Evolutionary conservation across 2,113 vertebrate genomes (phyloP), one percentile per base, ranked within the genome.

Genomic region (Nycticebus coucang): DNA sequence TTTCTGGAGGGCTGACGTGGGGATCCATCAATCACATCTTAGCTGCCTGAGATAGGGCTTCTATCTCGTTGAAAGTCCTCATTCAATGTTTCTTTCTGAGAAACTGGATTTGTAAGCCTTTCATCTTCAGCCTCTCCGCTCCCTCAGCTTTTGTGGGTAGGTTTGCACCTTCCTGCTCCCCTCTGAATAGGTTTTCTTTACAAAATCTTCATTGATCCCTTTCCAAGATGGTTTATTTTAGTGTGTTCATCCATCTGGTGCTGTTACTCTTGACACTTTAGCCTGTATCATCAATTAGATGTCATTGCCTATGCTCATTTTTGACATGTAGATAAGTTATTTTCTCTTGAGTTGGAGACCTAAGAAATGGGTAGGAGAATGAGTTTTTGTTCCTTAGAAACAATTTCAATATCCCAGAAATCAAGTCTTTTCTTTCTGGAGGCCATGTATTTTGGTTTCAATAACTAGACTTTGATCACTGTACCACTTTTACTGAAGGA

Each of bases 241-340:
- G 28, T 45, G 64, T 24, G 37, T 82, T 96, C 37, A 82, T 74
- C 33, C 68, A 4, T 88, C 35, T 95, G 50, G 0, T 88, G 81
- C 95, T 12, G 78, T 88, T 77, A 86, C 9, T 81, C 66, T 95
- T 60, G 17, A 83, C 18, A 59, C 18, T 96, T 94, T 68, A 82
- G 59, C 6, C 57, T 87, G 33, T 72, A 87, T 95, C 41, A 83
- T 69, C 35, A 60, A 14, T 93, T 85, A 57, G 30, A 66, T 92
- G 50, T 18, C 83, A 35, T 86, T 82, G 35, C 30, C 35, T 17
- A 55, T 7, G 59, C 14, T 59, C 2, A 30, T 81, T 72, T 93
- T 21, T 94, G 37, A 37, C 33, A 55, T 72, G 5, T 72, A 59
- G 30, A 2, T 57, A 69, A 74, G 78, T 19, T 19, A 86, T 94